Evolutionary conservation across 30 jellyfish, hydroid and myxozoan genomes (phyloP).

Genomic region (Hydractinia echinata): DNA sequence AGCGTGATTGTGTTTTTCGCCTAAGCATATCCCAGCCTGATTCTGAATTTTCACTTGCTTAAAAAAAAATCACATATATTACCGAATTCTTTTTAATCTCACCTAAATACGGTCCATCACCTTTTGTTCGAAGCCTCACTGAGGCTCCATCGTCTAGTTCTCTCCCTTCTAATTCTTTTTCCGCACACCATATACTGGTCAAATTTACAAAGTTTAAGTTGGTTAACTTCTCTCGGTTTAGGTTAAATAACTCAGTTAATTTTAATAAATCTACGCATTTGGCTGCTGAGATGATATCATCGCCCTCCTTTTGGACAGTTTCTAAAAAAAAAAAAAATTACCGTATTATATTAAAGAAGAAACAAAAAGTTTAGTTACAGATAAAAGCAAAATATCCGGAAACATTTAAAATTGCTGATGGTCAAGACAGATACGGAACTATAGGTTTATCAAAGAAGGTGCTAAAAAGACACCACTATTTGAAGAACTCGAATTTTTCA

Average conservation of each 20-base stretch:
- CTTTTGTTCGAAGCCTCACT: slow-evolving; percentile 69
- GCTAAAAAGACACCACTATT: too few species aligned
- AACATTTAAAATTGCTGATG: too few species aligned
- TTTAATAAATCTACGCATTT: slow-evolving; percentile 25
- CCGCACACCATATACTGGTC: slow-evolving; percentile 65
- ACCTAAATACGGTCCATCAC: slow-evolving; percentile 48
- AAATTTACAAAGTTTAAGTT: background rate
- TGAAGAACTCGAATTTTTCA: too few species aligned
- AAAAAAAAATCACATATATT: background rate
- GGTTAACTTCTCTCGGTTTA: slow-evolving; percentile 42
- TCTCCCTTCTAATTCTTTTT: slow-evolving; percentile 63
- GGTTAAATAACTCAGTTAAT: slow-evolving; percentile 20
- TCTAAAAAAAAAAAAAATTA: slow-evolving; percentile 36
- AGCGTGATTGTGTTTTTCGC: background rate
- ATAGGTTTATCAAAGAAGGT: too few species aligned
- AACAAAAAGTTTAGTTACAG: too few species aligned
- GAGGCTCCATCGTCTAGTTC: slow-evolving; percentile 55
- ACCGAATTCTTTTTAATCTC: background rate
- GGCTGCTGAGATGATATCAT: slow-evolving; percentile 41
- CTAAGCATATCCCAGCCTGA: background rate
- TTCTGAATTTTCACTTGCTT: background rate
- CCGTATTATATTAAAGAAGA: background rate
- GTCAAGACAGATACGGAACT: too few species aligned
- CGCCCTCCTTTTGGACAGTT: slow-evolving; percentile 63
- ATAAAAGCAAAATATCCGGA: too few species aligned